These are phyloP conservation scores for Rhingia campestris DNA, from an alignment of 2,888 invertebrate genomes.

Conservation along the genomic window DNA sequence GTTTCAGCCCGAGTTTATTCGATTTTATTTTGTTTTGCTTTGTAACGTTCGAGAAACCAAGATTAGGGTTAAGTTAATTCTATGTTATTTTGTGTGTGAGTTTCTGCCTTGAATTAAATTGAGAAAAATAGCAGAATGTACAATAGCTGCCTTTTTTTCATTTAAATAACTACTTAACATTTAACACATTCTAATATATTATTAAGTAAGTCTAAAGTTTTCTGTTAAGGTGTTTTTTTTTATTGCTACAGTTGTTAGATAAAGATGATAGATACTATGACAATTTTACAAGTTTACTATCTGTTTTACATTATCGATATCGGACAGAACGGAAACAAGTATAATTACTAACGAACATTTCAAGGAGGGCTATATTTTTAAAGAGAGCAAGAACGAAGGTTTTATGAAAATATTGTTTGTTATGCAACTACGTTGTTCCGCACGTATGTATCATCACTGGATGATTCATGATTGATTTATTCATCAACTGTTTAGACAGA, in stretches of 20 bases:
- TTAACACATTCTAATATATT: constrained; percentile 45
- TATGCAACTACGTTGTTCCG: no score
- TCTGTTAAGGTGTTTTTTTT: constrained; percentile 39
- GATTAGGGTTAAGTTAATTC: constrained; percentile 34
- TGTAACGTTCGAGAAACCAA: constrained; percentile 67
- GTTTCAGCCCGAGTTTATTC: constrained; percentile 71
- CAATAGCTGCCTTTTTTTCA: constrained; percentile 56
- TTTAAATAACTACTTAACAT: constrained; percentile 24
- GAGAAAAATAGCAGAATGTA: constrained; percentile 46
- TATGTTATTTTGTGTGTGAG: background rate
- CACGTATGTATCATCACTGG: no score
- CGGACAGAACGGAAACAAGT: no score
- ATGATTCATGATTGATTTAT: no score
- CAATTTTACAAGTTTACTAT: background rate
- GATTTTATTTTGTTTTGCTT: constrained; percentile 46
- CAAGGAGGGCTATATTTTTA: no score
- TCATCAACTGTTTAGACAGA: no score
- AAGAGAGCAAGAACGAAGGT: no score
- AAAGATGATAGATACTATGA: constrained; percentile 2
- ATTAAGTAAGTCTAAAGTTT: constrained; percentile 45
- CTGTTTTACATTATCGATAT: no score
- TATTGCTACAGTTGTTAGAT: constrained; percentile 48
- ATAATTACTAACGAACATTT: no score
- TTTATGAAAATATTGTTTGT: no score
- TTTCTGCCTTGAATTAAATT: constrained; percentile 14